Conservation (phyloP, 2,888 invertebrate species). For the Sarcophaga variegata region DNA sequence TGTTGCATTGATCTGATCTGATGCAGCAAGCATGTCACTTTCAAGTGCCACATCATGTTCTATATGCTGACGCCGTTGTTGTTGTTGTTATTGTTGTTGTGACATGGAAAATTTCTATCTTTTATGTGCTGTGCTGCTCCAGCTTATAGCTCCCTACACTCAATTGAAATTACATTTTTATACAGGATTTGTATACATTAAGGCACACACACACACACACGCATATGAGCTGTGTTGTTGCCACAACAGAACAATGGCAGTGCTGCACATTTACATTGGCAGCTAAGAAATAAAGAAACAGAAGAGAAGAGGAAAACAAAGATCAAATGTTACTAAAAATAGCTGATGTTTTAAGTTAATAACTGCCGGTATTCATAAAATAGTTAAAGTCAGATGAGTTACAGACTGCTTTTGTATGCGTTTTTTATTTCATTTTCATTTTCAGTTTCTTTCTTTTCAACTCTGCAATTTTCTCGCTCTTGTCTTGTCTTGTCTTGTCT, state of each 20-base stretch:
- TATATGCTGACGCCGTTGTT: not conserved
- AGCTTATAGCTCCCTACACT: constrained; percentile 12
- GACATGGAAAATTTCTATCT: not conserved
- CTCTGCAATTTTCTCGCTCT: not conserved
- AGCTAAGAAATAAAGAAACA: not conserved
- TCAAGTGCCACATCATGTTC: constrained; percentile 12
- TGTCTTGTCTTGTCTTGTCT: constrained; percentile 24
- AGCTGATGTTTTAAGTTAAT: constrained; percentile 46
- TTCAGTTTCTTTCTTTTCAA: not conserved
- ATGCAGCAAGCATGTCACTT: constrained; percentile 4
- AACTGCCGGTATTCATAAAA: constrained; percentile 67
- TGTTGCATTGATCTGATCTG: constrained; percentile 36
- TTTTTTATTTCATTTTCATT: constrained; percentile 2
- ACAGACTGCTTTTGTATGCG: constrained; percentile 30
- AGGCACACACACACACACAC: not conserved
- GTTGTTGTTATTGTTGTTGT: too few species aligned
- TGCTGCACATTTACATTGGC: constrained; percentile 42
- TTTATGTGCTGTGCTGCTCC: not conserved
- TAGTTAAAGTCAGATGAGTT: constrained; percentile 64
- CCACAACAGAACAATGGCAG: constrained; percentile 36
- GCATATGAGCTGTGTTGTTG: not conserved
- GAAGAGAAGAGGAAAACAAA: constrained; percentile 22
- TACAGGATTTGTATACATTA: not conserved
- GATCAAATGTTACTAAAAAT: constrained; percentile 58
- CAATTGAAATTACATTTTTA: not conserved